Base-by-base conservation (phyloP, 2,888 invertebrate species). In the Campaea margaritaria region DNA sequence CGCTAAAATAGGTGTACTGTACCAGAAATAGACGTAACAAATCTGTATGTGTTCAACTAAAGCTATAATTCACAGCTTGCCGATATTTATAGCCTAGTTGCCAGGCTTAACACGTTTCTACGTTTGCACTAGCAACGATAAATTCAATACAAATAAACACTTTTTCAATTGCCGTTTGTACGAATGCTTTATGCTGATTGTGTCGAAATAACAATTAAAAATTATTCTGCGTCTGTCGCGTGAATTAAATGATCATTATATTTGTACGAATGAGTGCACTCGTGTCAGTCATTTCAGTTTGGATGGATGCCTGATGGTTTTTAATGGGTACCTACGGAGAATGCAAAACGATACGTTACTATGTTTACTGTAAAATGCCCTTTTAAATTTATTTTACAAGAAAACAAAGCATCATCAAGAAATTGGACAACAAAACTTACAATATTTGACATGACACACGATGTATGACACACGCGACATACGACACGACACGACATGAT, bases 61-160 rank as follows among this genome's bases (percentile, higher is more conserved):
- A 74, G 66, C 81, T 70, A 85, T 86, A 85, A 85, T 73, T 87
- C 85, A 86, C 72, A 68, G 80, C 73, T 74, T 73, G 70, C 76
- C 85, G 76, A 86, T 87, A 87, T 86, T 86, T 87, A 86, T 86
- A 71, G 85, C 81, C 73, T 78, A 77, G 81, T 83, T 80, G 76
- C 75, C 74, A 82, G 71, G 82, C 85, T 85, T 83, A 81, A 81
- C 85, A 84, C 82, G 83, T 81, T 70, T 77, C 70, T 77, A 73
- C 81, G 78, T 83, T 83, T 80, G 73, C 73, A 59, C 69, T 69
- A 77, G 76, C 77, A 73, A 70, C 78, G 68, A 82, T 85, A 81
- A 79, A 83, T 82, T 77, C 68, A 55, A 70, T 72, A 77, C 75
- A 78, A 81, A 82, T 79, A 79, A 73, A 66, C 68, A 64, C 74